phyloP scores from a whole-genome alignment of 92 coral and sea anemone genomes.

The Phenganax subtilis region DNA sequence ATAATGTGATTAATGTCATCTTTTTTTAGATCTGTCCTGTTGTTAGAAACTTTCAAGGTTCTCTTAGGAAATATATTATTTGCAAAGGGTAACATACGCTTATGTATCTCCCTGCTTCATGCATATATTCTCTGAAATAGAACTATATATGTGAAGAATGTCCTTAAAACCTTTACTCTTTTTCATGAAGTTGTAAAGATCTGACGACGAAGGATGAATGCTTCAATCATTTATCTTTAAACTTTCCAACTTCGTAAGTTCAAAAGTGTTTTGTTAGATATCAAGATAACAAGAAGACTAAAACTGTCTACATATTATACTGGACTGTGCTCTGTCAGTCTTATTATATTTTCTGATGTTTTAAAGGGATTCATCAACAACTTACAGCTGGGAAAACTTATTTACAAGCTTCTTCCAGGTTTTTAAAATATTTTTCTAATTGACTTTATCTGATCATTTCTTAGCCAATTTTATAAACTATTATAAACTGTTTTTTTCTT shows the following conservation, averaged over 20 bases:
- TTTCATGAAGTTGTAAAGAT: slow-evolving; percentile 67
- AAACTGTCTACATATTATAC: background rate
- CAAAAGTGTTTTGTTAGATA: background rate
- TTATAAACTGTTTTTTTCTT: background rate
- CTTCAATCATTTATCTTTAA: slow-evolving; percentile 79
- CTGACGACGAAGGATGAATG: slow-evolving; percentile 69
- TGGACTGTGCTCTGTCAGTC: background rate
- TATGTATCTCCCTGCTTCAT: background rate
- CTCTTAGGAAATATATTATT: slow-evolving; percentile 59
- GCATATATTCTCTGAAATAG: background rate
- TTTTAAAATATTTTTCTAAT: background rate
- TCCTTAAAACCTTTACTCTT: background rate
- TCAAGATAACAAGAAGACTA: background rate
- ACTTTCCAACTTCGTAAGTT: slow-evolving; percentile 77
- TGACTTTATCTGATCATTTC: background rate
- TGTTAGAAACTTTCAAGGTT: slow-evolving; percentile 83
- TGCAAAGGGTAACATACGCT: slow-evolving; percentile 68
- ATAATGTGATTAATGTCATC: background rate
- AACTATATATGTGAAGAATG: background rate
- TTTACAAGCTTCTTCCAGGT: slow-evolving; percentile 9
- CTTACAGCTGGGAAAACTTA: background rate
- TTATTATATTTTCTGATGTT: background rate
- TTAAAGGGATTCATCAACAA: background rate
- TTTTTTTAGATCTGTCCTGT: slow-evolving; percentile 61
- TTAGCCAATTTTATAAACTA: background rate